These are phyloP conservation scores for Netelia fuscicornis DNA, from an alignment of 2,888 invertebrate genomes.

Conservation along the genomic window DNA sequence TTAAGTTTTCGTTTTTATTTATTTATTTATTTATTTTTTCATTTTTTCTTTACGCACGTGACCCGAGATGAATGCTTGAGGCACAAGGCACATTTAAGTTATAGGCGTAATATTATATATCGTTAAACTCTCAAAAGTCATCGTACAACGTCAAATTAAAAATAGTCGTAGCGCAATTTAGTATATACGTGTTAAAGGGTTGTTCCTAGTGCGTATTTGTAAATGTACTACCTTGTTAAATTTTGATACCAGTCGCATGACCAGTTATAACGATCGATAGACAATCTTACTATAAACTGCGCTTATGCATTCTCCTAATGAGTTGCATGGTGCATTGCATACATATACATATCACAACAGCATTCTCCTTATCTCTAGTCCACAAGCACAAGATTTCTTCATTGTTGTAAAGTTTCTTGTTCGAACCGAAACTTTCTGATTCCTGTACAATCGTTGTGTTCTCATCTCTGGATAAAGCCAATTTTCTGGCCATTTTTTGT, in stretches of 20 bases:
- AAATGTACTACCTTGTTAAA: conserved; percentile 4
- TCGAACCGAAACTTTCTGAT: too few species aligned
- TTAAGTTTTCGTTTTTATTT: conserved; percentile 10
- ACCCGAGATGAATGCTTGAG: conserved; percentile 64
- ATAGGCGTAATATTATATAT: conserved; percentile 49
- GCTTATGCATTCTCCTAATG: conserved; percentile 42
- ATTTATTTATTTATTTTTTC: neutral
- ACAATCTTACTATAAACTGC: conserved; percentile 36
- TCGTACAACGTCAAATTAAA: conserved; percentile 49
- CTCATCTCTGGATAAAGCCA: too few species aligned
- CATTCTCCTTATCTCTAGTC: conserved; percentile 47
- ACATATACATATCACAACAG: conserved; percentile 56
- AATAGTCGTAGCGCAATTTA: conserved; percentile 51
- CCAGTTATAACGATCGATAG: conserved; percentile 38
- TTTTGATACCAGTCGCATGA: conserved; percentile 29
- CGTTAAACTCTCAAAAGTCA: conserved; percentile 51
- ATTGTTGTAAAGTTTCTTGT: neutral
- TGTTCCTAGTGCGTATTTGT: conserved; percentile 19
- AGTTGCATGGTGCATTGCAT: conserved; percentile 15
- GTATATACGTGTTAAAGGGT: conserved; percentile 18
- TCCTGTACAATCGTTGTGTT: too few species aligned
- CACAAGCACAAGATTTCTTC: neutral
- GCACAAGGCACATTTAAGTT: conserved; percentile 68
- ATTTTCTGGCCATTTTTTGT: too few species aligned
- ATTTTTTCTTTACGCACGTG: conserved; percentile 21